Percentiles rank a stretch among this genome's conserved stretches.
Evolutionary conservation across 2,797 vertebrate species (phyloP).

Genomic region (Coccyzus lansbergi): DNA sequence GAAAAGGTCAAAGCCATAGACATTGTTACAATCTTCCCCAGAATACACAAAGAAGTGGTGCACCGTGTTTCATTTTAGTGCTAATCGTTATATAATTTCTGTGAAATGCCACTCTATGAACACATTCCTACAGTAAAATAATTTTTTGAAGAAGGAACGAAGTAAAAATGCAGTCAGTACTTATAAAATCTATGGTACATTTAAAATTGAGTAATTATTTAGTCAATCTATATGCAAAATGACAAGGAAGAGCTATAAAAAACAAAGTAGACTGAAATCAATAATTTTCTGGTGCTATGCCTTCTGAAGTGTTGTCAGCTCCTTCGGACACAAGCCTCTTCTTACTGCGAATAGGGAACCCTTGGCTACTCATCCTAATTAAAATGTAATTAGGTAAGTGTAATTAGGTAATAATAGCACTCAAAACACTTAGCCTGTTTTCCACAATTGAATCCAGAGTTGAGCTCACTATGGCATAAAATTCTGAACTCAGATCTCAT

Average conservation of each 20-base stretch:
- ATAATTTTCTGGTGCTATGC: not conserved
- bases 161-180: not conserved
- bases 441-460: conserved; percentile 44
- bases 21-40: conserved; percentile 9
- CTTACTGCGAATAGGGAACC: conserved; percentile 39
- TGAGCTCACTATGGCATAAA: conserved; percentile 47
- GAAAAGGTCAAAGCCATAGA: conserved; percentile 55
- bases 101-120: conserved; percentile 17
- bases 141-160: not conserved
- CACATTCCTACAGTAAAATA: not conserved
- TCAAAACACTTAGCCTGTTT: conserved; percentile 54
- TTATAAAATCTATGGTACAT: not conserved
- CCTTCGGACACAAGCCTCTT: conserved; percentile 9
- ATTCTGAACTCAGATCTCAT: conserved; percentile 50
- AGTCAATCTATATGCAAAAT: not conserved
- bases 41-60: conserved; percentile 14
- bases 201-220: conserved; percentile 4
- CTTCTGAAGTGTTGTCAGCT: conserved; percentile 57
- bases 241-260: not conserved
- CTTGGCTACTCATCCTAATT: conserved; percentile 69
- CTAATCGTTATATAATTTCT: conserved; percentile 47
- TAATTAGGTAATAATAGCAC: conserved; percentile 62
- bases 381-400: conserved; percentile 65
- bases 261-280: not conserved
- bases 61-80: conserved; percentile 40